Conservation (phyloP, 1,140 invertebrate species). For the Bombus cullumanus region DNA sequence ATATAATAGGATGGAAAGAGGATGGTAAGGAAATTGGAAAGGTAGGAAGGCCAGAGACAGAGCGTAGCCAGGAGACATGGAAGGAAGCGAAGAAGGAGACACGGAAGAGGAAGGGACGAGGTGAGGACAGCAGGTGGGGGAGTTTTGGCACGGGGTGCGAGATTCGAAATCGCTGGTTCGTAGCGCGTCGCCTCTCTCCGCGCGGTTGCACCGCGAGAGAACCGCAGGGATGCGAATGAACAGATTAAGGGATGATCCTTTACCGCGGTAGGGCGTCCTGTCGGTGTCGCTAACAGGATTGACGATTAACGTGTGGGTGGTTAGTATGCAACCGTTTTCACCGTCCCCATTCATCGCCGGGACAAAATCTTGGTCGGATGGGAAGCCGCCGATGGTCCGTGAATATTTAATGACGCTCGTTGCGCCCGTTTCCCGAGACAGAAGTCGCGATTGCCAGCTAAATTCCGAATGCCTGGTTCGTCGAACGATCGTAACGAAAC, state of each 20-base stretch:
- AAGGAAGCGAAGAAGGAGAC: not conserved
- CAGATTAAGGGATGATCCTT: conserved; percentile 83
- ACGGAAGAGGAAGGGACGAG: not conserved
- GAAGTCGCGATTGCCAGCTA: not conserved
- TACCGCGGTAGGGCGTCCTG: conserved; percentile 75
- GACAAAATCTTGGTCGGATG: conserved; percentile 55
- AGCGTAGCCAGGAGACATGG: not conserved
- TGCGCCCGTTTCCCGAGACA: conserved; percentile 9
- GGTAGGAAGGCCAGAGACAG: not conserved
- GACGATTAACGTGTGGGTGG: conserved; percentile 80
- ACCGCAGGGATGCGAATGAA: conserved; percentile 81
- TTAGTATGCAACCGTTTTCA: conserved; percentile 75
- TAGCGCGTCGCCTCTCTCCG: conserved; percentile 18
- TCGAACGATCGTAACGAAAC: too few relatives aligned
- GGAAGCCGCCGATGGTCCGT: conserved; percentile 55
- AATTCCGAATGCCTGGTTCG: too few relatives aligned
- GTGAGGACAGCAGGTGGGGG: conserved; percentile 26
- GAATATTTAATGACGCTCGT: conserved; percentile 56
- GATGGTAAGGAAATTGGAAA: not conserved
- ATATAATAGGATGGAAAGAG: not conserved
- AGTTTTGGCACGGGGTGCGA: conserved; percentile 63
- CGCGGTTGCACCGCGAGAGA: conserved; percentile 67
- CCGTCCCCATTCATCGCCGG: conserved; percentile 61
- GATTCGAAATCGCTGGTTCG: conserved; percentile 63
- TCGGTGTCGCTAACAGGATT: conserved; percentile 80